Percentiles rank a stretch among this genome's conserved stretches.
Evolutionary conservation across 2,797 vertebrate genomes (phyloP).

Genomic region (Momotus momota): DNA sequence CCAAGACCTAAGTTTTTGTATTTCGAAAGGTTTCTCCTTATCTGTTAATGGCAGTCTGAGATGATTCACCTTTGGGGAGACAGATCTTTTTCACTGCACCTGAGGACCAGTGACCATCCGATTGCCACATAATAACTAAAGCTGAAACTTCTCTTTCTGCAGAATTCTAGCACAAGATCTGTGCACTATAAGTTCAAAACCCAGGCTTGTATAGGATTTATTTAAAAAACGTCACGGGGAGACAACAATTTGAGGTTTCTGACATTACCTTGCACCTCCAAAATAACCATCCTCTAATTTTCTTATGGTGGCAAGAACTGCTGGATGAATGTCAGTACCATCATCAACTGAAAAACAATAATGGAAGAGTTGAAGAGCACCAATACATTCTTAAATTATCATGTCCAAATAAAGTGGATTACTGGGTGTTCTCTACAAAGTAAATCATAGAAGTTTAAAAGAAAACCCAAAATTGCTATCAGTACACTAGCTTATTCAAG

Average conservation of each 20-base stretch:
- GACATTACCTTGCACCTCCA: slow-evolving; percentile 91
- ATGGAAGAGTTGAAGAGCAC: slow-evolving; percentile 1
- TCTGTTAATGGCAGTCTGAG: not conserved
- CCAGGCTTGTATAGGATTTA: not conserved
- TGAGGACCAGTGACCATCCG: not conserved
- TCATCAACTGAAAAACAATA: slow-evolving; percentile 86
- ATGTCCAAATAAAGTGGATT: not conserved
- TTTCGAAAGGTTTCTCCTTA: not conserved
- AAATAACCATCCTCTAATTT: slow-evolving; percentile 98
- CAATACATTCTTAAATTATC: not conserved
- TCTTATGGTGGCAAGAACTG: slow-evolving; percentile 90
- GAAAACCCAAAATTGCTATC: not conserved
- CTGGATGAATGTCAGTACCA: slow-evolving; percentile 90
- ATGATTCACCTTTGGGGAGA: not conserved
- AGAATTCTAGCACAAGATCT: not conserved
- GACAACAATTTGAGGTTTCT: not conserved
- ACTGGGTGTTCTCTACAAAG: not conserved
- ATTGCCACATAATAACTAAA: not conserved
- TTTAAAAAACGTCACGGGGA: not conserved
- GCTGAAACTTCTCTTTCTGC: not conserved
- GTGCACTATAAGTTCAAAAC: not conserved
- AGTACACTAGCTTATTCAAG: not conserved
- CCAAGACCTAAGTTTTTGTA: not conserved
- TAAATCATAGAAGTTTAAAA: not conserved
- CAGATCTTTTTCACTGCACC: not conserved